A percentile compares a stretch with the other conserved stretches of the same genome.
Conservation (phyloP, 1,140 invertebrate genomes). For the Dinoponera quadriceps region DNA sequence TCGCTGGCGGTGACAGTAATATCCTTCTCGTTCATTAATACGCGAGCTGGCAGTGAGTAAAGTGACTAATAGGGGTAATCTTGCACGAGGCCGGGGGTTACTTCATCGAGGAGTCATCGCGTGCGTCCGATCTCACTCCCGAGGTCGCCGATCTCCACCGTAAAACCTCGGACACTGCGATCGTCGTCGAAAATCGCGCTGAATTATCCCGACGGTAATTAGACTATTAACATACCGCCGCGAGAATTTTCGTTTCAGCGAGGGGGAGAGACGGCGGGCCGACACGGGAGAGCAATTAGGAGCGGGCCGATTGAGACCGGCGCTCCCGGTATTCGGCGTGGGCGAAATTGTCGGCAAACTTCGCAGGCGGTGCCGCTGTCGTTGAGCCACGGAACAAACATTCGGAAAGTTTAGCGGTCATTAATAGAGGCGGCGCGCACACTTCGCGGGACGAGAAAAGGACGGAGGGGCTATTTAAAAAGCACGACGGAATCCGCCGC, state of each 20-base stretch:
- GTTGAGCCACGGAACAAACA: neutral
- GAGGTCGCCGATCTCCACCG: no score
- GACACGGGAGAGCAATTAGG: conserved; percentile 40
- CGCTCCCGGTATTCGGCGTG: neutral
- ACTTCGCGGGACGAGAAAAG: neutral
- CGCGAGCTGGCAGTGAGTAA: conserved; percentile 9
- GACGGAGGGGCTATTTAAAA: conserved; percentile 25
- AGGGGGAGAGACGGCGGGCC: no score
- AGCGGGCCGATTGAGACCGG: conserved; percentile 10
- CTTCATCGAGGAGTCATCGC: no score
- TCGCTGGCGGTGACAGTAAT: neutral
- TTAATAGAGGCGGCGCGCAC: neutral
- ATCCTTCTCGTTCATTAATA: neutral
- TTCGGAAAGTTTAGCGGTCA: conserved; percentile 5
- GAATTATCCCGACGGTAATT: neutral
- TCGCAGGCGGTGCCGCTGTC: neutral
- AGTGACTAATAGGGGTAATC: neutral
- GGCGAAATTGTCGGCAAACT: conserved; percentile 25
- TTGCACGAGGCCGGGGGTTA: no score
- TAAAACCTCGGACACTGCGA: no score
- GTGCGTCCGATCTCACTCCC: no score
- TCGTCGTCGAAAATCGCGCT: no score
- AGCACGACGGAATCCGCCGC: neutral
- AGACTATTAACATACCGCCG: conserved; percentile 34
- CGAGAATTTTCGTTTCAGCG: neutral